Conservation (phyloP, 2,113 vertebrate genomes). For the Isurus oxyrinchus region DNA sequence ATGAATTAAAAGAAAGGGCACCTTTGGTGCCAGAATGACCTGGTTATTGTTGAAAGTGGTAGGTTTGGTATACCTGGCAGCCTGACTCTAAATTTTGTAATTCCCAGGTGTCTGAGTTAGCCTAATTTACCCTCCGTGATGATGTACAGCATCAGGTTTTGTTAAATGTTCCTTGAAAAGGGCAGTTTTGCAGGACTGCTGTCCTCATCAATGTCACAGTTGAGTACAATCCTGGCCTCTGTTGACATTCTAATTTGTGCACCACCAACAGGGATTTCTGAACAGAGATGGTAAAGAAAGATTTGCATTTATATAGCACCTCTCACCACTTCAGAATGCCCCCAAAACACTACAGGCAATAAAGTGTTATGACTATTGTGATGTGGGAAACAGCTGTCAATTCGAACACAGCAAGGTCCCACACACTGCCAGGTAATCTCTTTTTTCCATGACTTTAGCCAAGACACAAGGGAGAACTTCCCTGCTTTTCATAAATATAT, state of each 20-base stretch:
- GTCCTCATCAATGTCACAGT: neutral
- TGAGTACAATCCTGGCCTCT: neutral
- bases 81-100: neutral
- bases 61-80: neutral
- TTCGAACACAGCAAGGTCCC: too few species aligned
- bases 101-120: neutral
- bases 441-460: too few species aligned
- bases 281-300: neutral
- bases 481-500: too few species aligned
- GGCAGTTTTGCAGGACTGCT: neutral
- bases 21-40: neutral
- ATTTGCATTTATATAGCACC: neutral
- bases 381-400: too few species aligned
- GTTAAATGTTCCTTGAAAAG: neutral
- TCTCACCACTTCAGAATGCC: neutral
- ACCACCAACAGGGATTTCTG: neutral
- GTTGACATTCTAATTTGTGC: neutral
- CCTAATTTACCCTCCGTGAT: neutral
- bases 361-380: too few species aligned
- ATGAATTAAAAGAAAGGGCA: neutral
- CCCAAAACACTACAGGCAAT: neutral
- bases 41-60: neutral
- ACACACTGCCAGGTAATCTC: too few species aligned
- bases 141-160: neutral
- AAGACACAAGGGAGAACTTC: too few species aligned